Conservation (phyloP, 2,888 invertebrate species). For the Bugula neritina region DNA sequence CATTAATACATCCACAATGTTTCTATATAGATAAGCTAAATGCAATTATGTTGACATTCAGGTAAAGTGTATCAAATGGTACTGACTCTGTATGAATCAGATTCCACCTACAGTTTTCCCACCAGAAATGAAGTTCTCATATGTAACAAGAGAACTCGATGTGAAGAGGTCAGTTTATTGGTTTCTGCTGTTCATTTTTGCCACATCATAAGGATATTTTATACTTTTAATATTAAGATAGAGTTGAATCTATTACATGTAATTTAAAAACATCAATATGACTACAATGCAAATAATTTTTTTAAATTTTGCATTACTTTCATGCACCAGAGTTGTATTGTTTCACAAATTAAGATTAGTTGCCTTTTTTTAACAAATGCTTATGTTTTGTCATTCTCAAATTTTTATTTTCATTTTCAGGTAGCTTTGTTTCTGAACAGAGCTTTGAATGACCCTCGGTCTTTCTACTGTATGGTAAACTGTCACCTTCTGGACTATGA, state of each 20-base stretch:
- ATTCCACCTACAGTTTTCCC: background rate
- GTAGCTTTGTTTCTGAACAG: slow-evolving; percentile 18
- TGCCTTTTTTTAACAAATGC: background rate
- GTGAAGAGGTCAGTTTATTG: slow-evolving; percentile 4
- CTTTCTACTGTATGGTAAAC: slow-evolving; percentile 38
- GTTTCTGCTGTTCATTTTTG: too few species aligned
- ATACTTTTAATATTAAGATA: too few species aligned
- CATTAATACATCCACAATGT: too few species aligned
- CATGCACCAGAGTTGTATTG: too few species aligned
- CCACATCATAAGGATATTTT: too few species aligned
- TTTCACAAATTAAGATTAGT: background rate
- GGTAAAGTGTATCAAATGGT: slow-evolving; percentile 20
- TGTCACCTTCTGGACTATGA: slow-evolving; percentile 41
- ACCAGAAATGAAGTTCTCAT: slow-evolving; percentile 18
- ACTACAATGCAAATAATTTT: too few species aligned
- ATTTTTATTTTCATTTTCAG: slow-evolving; percentile 8
- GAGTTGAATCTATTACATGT: too few species aligned
- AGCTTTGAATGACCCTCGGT: background rate
- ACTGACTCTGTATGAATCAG: slow-evolving; percentile 2
- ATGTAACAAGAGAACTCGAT: background rate
- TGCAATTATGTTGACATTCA: background rate
- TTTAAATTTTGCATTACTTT: too few species aligned
- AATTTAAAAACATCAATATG: too few species aligned
- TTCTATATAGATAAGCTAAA: too few species aligned
- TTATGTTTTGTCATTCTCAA: too few species aligned